Evolutionary conservation across 1,140 invertebrate species (phyloP).

Genomic region (Drosophila asahinai): DNA sequence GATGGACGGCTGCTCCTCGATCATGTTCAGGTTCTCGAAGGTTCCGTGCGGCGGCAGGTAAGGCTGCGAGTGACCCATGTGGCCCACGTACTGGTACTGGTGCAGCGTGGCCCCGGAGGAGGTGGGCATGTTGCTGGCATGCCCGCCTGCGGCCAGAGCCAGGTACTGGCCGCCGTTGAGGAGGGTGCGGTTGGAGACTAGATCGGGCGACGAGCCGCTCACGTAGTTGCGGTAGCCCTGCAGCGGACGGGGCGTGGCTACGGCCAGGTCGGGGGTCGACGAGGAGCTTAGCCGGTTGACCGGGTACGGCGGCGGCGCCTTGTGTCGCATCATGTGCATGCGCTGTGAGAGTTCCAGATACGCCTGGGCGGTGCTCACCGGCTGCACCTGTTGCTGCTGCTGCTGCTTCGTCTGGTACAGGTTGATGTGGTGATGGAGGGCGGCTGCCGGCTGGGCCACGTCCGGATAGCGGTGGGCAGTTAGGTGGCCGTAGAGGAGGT

Average conservation of each 20-base stretch:
- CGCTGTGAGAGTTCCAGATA: conserved; percentile 84
- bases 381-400: conserved; percentile 50
- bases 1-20: conserved; percentile 85
- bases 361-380: conserved; percentile 41
- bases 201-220: conserved; percentile 91
- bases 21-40: conserved; percentile 89
- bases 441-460: conserved; percentile 87
- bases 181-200: conserved; percentile 89
- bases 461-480: conserved; percentile 86
- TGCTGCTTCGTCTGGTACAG: conserved; percentile 68
- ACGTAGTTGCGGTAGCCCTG: conserved; percentile 87
- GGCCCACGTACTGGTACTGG: conserved; percentile 81
- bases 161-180: conserved; percentile 84
- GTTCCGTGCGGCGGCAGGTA: conserved; percentile 88
- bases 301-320: conserved; percentile 93
- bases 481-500: conserved; percentile 64
- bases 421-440: conserved; percentile 76
- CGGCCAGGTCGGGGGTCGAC: conserved; percentile 93
- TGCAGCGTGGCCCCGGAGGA: conserved; percentile 75
- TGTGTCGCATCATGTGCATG: conserved; percentile 89
- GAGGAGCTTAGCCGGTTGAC: conserved; percentile 90
- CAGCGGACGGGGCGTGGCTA: conserved; percentile 86
- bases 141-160: conserved; percentile 35
- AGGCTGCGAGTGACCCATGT: conserved; percentile 86
- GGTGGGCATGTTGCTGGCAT: conserved; percentile 69